Evolutionary conservation across 2,113 vertebrate genomes (phyloP).

Genomic region (Isichthys henryi): DNA sequence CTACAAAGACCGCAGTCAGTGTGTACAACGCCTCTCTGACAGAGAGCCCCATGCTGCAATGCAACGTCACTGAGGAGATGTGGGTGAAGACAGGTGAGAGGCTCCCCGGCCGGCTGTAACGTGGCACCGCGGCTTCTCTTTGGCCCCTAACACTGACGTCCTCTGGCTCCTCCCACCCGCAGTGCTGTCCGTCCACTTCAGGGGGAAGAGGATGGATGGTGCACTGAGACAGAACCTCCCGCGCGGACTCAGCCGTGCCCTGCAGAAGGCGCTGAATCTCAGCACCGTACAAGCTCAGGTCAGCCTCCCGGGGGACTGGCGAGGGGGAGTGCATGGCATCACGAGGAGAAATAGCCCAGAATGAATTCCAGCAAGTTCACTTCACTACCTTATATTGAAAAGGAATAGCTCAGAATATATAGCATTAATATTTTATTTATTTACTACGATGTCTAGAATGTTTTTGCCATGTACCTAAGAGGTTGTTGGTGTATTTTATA

Average conservation of each 20-base stretch:
- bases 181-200: slow-evolving; percentile 83
- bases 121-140: neutral
- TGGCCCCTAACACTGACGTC: neutral
- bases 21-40: slow-evolving; percentile 49
- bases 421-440: neutral
- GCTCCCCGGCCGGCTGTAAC: neutral
- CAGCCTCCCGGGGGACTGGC: slow-evolving; percentile 29
- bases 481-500: neutral
- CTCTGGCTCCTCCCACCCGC: slow-evolving; percentile 33
- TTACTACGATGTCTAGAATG: neutral
- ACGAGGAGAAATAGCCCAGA: neutral
- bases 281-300: slow-evolving; percentile 69
- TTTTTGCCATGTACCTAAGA: neutral
- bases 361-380: neutral
- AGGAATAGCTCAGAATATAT: neutral
- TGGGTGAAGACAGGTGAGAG: slow-evolving; percentile 79
- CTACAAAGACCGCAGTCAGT: slow-evolving; percentile 50
- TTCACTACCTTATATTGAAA: neutral
- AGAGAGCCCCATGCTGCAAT: slow-evolving; percentile 64
- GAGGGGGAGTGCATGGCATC: neutral
- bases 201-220: slow-evolving; percentile 63
- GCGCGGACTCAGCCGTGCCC: slow-evolving; percentile 74
- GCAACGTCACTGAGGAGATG: slow-evolving; percentile 77
- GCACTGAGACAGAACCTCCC: slow-evolving; percentile 71
- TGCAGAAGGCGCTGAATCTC: slow-evolving; percentile 80